These are phyloP conservation scores for Thyatira batis DNA, from an alignment of 2,888 invertebrate genomes.

Conservation along the genomic window DNA sequence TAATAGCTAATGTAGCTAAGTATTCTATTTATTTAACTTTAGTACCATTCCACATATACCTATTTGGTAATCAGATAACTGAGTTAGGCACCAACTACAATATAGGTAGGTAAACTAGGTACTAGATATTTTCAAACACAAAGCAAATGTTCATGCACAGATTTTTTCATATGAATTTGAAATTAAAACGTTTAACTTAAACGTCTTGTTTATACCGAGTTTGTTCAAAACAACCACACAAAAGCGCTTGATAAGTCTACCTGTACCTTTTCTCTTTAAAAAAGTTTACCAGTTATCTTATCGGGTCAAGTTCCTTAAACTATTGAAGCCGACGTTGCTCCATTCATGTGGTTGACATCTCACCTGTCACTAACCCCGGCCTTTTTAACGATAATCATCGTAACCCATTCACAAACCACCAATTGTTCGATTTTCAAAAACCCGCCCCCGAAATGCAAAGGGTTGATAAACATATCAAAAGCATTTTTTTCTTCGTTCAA, in stretches of 20 bases:
- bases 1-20: too few species aligned
- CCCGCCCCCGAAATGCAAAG: conserved; percentile 69
- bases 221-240: conserved; percentile 37
- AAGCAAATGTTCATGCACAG: too few species aligned
- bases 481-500: conserved; percentile 45
- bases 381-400: conserved; percentile 71
- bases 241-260: conserved; percentile 41
- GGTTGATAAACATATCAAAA: conserved; percentile 81
- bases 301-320: conserved; percentile 62
- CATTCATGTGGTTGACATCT: conserved; percentile 74
- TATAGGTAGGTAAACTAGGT: too few species aligned
- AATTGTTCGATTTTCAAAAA: conserved; percentile 63
- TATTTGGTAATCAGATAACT: too few species aligned
- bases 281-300: conserved; percentile 53
- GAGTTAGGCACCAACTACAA: too few species aligned
- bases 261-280: conserved; percentile 35
- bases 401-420: conserved; percentile 67
- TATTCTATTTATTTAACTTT: too few species aligned
- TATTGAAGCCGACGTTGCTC: conserved; percentile 45
- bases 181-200: background rate
- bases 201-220: conserved; percentile 18
- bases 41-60: too few species aligned
- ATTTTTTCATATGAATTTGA: too few species aligned
- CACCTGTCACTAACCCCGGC: conserved; percentile 78
- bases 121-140: too few species aligned